Conservation (phyloP, 2,888 invertebrate genomes). For the Caenorhabditis panamensis region DNA sequence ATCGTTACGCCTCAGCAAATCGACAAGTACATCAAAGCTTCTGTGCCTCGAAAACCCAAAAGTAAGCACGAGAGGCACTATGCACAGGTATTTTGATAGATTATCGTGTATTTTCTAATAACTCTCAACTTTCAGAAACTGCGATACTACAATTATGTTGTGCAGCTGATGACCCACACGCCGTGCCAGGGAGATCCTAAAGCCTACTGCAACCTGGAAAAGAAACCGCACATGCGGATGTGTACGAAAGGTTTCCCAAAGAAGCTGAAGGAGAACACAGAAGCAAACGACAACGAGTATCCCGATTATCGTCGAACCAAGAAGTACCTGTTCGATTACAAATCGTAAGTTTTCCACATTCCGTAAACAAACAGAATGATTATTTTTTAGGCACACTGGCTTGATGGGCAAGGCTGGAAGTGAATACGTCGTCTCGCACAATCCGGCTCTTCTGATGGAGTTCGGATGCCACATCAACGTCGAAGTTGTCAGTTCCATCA, state of each 20-base stretch:
- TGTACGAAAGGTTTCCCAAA: constrained; percentile 22
- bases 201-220: constrained; percentile 26
- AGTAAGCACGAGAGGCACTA: neutral
- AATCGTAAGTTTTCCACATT: neutral
- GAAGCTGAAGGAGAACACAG: neutral
- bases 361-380: neutral
- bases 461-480: constrained; percentile 26
- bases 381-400: neutral
- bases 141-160: constrained; percentile 3
- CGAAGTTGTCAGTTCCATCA: constrained; percentile 20
- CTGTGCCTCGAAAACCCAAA: constrained; percentile 7
- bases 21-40: constrained; percentile 13
- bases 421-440: constrained; percentile 27
- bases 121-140: neutral
- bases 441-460: constrained; percentile 4
- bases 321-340: neutral
- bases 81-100: neutral
- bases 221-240: constrained; percentile 18
- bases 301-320: neutral
- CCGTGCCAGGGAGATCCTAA: constrained; percentile 15
- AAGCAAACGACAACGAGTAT: constrained; percentile 5
- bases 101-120: neutral
- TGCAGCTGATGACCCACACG: constrained; percentile 29
- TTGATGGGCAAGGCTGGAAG: neutral
- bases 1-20: constrained; percentile 18